Base-by-base conservation (phyloP, 2,113 vertebrate genomes). In the Microcebus murinus region DNA sequence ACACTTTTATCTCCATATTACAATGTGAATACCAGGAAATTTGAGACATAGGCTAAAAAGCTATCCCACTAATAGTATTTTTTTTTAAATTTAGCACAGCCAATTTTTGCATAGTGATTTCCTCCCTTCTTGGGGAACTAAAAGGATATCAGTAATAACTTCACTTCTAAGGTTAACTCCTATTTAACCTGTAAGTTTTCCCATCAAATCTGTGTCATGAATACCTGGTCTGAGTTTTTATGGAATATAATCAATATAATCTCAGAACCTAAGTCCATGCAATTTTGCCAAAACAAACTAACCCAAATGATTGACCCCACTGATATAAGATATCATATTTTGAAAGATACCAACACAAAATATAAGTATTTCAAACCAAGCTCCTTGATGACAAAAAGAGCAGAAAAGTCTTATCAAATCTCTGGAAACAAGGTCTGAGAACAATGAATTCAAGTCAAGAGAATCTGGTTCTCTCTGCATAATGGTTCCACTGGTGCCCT, bases 221-320 rank as follows among this genome's bases (percentile, higher is more conserved):
- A 83, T 86, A 96, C 67, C 87, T 52, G 55, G 39, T 79, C 65
- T 94, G 92, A 91, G 77, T 86, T 92, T 94, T 96, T 96, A 97
- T 91, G 86, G 42, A 93, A 74, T 93, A 97, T 52, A 96, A 80
- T 91, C 52, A 82, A 83, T 91, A 95, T 68, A 94, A 95, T 65
- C 93, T 88, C 70, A 79, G 92, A 96, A 80, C 52, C 89, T 63
- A 80, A 96, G 68, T 68, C 57, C 36, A 74, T 15, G 91, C 45
- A 79, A 87, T 92, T 95, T 90, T 96, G 96, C 96, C 97, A 98
- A 95, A 91, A 95, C 76, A 97, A 96, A 96, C 89, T 94, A 91
- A 96, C 86, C 93, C 83, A 86, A 91, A 71, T 36, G 96, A 97
- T 96, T 52, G 95, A 92, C 93, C 87, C 59, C 5, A 8, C 83